Evolutionary conservation across 2,797 vertebrate species (phyloP), one percentile per base, ranked within the genome.

Genomic region (Hozukius guyotensis): DNA sequence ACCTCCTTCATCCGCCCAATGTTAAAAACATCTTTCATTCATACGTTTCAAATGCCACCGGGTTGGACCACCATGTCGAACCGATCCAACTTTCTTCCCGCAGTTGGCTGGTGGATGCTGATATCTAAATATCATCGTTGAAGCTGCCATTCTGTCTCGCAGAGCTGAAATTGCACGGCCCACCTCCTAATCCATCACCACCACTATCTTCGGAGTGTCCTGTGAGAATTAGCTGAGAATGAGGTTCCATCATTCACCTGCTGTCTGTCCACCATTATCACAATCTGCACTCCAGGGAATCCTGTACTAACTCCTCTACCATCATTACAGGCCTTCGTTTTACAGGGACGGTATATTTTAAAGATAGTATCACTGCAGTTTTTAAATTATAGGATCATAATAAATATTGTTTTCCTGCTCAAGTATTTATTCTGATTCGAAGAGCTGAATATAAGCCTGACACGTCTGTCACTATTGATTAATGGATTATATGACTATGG

Each of bases 181-280:
- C 65, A 11, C 80, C n/a, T 82, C 53, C 78, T 78, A 74, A 89
- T 88, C 73, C 63, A 79, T 87, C 72, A 81, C 14, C 24, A 24
- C 55, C 65, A 72, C 89, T 82, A 88, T 85, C 75, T 66, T 53
- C 77, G 20, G 38, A 32, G n/a, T 66, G 55, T 85, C 81, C 4
- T 67, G 57, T 1, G 59, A 83, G 49, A 70, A 80, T 82, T 59
- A 88, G 42, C 29, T 25, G 64, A 72, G 72, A 69, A 78, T 79
- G 69, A 81, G 71, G 13, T 67, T 67, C 67, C 77, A 88, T 70
- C 78, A 13, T 66, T 86, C 80, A 79, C 34, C 78, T 77, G 76
- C 64, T 46, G 56, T 71, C 80, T 53, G 70, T 29, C 60, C 49
- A 32, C 59, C 38, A 75, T 56, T 62, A 49, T 53, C 68, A 57